phyloP scores from a whole-genome alignment of 2,888 invertebrate species.

The Epistrophella euchroma region DNA sequence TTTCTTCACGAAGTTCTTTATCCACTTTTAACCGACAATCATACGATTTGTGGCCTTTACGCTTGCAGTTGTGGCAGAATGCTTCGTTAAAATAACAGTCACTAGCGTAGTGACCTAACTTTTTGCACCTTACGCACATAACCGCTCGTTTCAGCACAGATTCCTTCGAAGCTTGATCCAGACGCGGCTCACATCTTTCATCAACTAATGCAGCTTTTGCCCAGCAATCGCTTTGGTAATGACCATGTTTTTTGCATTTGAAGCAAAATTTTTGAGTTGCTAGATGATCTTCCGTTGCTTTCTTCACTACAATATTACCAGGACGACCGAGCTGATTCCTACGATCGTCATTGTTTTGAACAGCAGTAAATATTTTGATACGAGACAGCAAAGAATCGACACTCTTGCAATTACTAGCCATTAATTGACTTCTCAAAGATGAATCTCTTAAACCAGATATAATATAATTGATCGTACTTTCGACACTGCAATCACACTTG shows the following conservation, averaged over 20 bases:
- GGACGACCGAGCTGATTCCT: conserved; percentile 4
- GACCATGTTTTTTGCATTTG: conserved; percentile 2
- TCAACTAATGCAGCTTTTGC: neutral
- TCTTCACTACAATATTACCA: neutral
- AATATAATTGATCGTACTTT: conserved; percentile 18
- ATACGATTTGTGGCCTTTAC: neutral
- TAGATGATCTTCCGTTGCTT: neutral
- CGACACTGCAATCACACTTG: conserved; percentile 1
- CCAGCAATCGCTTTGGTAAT: neutral
- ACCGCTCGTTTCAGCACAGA: neutral
- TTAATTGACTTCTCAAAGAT: conserved; percentile 7
- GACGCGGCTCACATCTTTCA: neutral
- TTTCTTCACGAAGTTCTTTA: neutral
- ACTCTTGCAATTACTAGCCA: neutral
- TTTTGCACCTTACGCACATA: neutral
- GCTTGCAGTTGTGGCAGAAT: neutral
- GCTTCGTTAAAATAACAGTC: neutral
- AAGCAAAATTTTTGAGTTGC: neutral
- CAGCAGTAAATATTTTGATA: conserved; percentile 5
- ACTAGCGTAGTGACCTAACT: neutral
- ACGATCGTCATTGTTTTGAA: neutral
- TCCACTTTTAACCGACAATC: neutral
- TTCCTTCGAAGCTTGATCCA: neutral
- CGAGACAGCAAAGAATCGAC: conserved; percentile 13
- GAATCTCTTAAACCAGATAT: conserved; percentile 26